Evolutionary conservation across 2,797 vertebrate genomes (phyloP).

Genomic region (Channa striata): DNA sequence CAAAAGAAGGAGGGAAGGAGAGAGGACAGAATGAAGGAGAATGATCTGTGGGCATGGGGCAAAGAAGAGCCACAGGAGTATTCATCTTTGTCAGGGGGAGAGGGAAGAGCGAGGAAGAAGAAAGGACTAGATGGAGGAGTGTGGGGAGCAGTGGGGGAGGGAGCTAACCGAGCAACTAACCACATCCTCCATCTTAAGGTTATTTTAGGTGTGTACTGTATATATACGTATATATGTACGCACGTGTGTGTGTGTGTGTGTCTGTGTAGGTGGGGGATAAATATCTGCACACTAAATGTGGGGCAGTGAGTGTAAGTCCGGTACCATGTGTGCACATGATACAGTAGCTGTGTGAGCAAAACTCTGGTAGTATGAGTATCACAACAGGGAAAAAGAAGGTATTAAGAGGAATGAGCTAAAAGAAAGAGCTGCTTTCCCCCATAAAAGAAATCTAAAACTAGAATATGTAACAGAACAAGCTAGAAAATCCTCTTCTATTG

Average conservation of each 20-base stretch:
- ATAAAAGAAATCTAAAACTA: neutral
- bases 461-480: neutral
- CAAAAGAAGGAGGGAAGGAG: constrained; percentile 25
- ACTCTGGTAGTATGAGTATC: neutral
- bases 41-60: constrained; percentile 66
- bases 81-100: constrained; percentile 74
- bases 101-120: constrained; percentile 45
- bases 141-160: constrained; percentile 49
- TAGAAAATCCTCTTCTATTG: neutral
- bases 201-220: constrained; percentile 54
- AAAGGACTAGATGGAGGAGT: constrained; percentile 54
- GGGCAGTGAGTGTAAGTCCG: constrained; percentile 40
- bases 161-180: constrained; percentile 61
- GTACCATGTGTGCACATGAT: constrained; percentile 2
- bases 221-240: neutral
- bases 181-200: constrained; percentile 68
- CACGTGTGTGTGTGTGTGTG: neutral
- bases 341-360: constrained; percentile 25
- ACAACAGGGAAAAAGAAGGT: neutral
- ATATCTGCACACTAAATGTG: constrained; percentile 42
- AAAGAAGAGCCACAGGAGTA: constrained; percentile 50
- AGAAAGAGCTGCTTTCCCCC: neutral
- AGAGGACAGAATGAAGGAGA: constrained; percentile 40
- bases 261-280: neutral
- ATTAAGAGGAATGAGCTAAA: too few species aligned